Base-by-base conservation (phyloP, 2,797 vertebrate genomes). In the Centroberyx gerrardi region DNA sequence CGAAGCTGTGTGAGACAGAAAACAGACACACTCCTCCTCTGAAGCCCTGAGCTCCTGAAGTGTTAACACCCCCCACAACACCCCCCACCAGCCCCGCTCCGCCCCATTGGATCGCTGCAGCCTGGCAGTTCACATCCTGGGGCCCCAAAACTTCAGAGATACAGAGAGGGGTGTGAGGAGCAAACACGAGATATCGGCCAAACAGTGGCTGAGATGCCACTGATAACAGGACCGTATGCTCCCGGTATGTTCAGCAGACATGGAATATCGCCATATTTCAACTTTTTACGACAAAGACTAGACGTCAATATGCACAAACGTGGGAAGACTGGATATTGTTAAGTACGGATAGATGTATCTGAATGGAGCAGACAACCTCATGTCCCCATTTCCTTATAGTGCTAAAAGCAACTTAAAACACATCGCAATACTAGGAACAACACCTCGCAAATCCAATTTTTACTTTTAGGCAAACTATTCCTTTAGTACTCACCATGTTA, bases 1-100 rank as follows among this genome's bases (percentile, higher is more conserved):
- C 77, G 40, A 73, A 74, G 82, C 62, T 63, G 74, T 42, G 17
- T 4, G 62, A 78, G 78, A 88, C 68, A 82, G 42, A 87, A 80
- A 83, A 76, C 84, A 90, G 82, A 90, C 69, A 18, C 10, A 49
- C 73, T 58, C 22, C 67, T 78, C 90, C 83, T 92, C 90, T 90
- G 89, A 83, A 85, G 74, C 81, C 72, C 72, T 33, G 71, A 72
- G 74, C 61, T 79, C 80, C 83, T 73, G 58, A 81, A 53, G 65
- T 82, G 42, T 81, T 62, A 77, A 78, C 55, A 63, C 71, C 54
- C 22, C 8, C 8, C 22, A 38, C 66, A 36, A 56, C 31, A 17
- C 15, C 76, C 40, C 67, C 44, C 49, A 42, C 58, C 33, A 42
- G 70, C 55, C 77, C 48, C 8, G 36, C 52, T 64, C 65, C n/a